Conservation (phyloP, 2,888 invertebrate species). For the Leptinotarsa rubiginosa region DNA sequence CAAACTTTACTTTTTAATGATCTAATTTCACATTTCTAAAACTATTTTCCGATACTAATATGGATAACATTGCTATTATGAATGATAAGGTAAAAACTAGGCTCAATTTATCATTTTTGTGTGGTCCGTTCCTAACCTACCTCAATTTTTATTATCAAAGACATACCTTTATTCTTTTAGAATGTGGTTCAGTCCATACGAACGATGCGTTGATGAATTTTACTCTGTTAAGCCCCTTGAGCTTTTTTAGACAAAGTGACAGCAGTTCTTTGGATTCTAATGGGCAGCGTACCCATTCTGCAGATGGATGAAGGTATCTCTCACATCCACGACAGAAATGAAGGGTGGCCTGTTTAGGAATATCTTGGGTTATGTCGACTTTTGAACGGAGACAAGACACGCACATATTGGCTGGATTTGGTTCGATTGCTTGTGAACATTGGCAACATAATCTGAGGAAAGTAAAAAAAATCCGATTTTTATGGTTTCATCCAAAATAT, state of each 20-base stretch:
- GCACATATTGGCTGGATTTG: slow-evolving; percentile 98
- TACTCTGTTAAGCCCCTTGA: slow-evolving; percentile 90
- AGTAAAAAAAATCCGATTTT: background rate
- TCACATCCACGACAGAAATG: slow-evolving; percentile 95
- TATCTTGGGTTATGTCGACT: slow-evolving; percentile 95
- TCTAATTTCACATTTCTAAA: too few relatives aligned
- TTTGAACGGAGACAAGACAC: slow-evolving; percentile 91
- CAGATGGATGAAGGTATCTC: slow-evolving; percentile 92
- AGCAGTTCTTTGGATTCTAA: slow-evolving; percentile 93
- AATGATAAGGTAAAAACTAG: too few relatives aligned
- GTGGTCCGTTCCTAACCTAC: too few relatives aligned
- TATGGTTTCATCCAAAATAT: background rate
- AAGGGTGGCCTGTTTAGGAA: slow-evolving; percentile 91
- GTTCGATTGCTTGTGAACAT: slow-evolving; percentile 91
- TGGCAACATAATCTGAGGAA: slow-evolving; percentile 86
- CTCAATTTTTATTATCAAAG: too few relatives aligned
- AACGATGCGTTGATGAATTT: slow-evolving; percentile 96
- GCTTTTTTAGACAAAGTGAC: slow-evolving; percentile 89
- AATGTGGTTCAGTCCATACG: slow-evolving; percentile 99
- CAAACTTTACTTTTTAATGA: too few relatives aligned
- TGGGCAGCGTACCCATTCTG: slow-evolving; percentile 85
- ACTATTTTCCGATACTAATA: too few relatives aligned
- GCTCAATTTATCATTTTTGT: too few relatives aligned
- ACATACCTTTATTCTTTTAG: slow-evolving; percentile 90
- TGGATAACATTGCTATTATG: too few relatives aligned